Percentiles rank a stretch among this genome's conserved stretches.
phyloP scores from a whole-genome alignment of 2,888 invertebrate genomes.

The Apamea anceps region DNA sequence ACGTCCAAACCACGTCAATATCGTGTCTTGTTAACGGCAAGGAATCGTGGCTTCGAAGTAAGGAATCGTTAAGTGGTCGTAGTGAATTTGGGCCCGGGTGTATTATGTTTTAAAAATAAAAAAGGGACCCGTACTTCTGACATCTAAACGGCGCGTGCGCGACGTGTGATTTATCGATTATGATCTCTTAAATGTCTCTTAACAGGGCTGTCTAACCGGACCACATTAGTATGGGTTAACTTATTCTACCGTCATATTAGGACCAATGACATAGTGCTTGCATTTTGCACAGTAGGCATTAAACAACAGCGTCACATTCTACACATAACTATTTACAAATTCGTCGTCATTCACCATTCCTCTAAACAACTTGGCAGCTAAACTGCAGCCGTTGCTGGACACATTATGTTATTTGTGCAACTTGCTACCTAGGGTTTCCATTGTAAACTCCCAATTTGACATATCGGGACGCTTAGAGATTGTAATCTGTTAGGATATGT shows the following conservation, averaged over 20 bases:
- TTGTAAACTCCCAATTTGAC: slow-evolving; percentile 1
- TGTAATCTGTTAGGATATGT: slow-evolving; percentile 3
- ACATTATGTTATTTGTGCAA: slow-evolving; percentile 12
- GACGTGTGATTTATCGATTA: neutral
- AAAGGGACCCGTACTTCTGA: neutral
- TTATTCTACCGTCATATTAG: neutral
- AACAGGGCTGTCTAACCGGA: neutral
- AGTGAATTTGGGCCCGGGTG: too few relatives aligned
- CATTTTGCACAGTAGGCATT: neutral
- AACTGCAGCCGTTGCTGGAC: neutral
- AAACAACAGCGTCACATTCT: neutral
- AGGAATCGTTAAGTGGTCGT: too few relatives aligned
- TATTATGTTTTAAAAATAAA: neutral
- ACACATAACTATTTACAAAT: neutral
- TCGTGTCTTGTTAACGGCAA: too few relatives aligned
- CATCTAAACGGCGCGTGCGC: neutral
- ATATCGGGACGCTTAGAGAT: slow-evolving; percentile 16
- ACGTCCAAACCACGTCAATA: too few relatives aligned
- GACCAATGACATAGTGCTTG: neutral
- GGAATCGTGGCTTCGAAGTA: too few relatives aligned
- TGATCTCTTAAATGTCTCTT: too few relatives aligned
- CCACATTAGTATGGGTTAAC: neutral
- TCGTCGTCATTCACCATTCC: neutral
- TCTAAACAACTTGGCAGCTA: slow-evolving; percentile 3
- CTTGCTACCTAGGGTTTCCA: neutral